Evolutionary conservation across 2,797 vertebrate genomes (phyloP).

Genomic region (Ptychobarbus kaznakovi): DNA sequence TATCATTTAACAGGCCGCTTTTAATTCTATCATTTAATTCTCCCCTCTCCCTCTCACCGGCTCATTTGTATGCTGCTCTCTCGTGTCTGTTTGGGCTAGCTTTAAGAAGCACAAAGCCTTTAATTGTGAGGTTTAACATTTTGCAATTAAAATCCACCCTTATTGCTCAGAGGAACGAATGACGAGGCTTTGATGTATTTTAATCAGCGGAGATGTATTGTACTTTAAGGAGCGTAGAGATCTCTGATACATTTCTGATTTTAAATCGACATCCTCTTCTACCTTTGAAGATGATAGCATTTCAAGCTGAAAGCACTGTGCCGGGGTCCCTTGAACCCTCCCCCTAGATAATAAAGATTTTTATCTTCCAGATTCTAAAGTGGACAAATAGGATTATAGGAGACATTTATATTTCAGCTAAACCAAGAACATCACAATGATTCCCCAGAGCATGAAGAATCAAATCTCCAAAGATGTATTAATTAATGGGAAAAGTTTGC

Average conservation of each 20-base stretch:
- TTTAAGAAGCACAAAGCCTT: conserved; percentile 89
- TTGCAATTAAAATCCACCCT: conserved; percentile 96
- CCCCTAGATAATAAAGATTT: conserved; percentile 78
- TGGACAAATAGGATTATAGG: conserved; percentile 83
- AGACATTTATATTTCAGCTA: conserved; percentile 75
- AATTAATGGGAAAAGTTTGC: conserved; percentile 55
- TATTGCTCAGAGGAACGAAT: conserved; percentile 88
- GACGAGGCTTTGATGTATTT: conserved; percentile 92
- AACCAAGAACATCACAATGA: conserved; percentile 73
- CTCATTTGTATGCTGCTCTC: conserved; percentile 88
- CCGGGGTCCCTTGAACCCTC: conserved; percentile 77
- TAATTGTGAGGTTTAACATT: conserved; percentile 98
- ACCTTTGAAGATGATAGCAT: conserved; percentile 83
- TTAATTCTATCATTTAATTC: conserved; percentile 71
- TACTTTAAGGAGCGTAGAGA: conserved; percentile 92
- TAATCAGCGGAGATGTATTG: conserved; percentile 93
- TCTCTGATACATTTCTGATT: conserved; percentile 90
- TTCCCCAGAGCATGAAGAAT: conserved; percentile 70
- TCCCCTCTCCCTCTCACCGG: conserved; percentile 49
- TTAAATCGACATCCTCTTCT: conserved; percentile 81
- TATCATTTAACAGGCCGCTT: conserved; percentile 73
- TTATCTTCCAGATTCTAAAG: conserved; percentile 77
- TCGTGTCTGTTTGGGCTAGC: conserved; percentile 87
- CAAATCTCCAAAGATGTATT: conserved; percentile 48
- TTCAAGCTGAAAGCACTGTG: conserved; percentile 76